Base-by-base conservation (phyloP, 2,113 vertebrate genomes). In the Oreocharis arfaki region DNA sequence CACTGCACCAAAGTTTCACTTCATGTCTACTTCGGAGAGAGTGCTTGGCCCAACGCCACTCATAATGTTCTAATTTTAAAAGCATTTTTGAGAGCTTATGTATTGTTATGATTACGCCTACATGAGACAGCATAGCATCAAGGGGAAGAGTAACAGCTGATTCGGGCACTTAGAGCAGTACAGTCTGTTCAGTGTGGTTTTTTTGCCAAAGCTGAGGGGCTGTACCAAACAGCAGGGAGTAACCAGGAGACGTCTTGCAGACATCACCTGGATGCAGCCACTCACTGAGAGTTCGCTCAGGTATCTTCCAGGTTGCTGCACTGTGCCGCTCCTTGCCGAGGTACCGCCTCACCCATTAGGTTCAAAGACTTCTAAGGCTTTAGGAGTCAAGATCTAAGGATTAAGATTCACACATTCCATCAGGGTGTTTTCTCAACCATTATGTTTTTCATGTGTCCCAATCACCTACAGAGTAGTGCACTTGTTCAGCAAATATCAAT, bases 261-360 rank as follows among this genome's bases (percentile, higher is more conserved):
- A 21, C 18, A 6, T 22, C 33, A 19, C 46, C 11, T 7, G 9
- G 12, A 6, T 47, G 35, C 75, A 39, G 49, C 42, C 14, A 1
- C 2, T 55, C 7, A 1, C 13, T 10, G 33, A 39, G 60, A 33
- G 18, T 11, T 84, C 0, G 9, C 87, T 76, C 27, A 6, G 69
- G 52, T 64, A 3, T 37, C 60, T 44, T 52, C 44, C 35, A 16
- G 30, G 24, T 21, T 11, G 13, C 60, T 19, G 47, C 39, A 3
- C 33, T 22, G 23, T 84, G 80, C 37, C 0, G 0, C 18, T 67
- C 7, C 59, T 39, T 35, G 67, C 7, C 0, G 0, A 52, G 44
- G 56, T 63, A 52, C 52, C 59, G 49, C 49, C 60, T 55, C 22
- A 26, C 65, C 39, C 22, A 5, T 49, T 21, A 12, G 10, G 13